These are phyloP conservation scores for Enteromius thamalakanensis DNA, from an alignment of 2,797 vertebrate genomes.

Conservation along the genomic window DNA sequence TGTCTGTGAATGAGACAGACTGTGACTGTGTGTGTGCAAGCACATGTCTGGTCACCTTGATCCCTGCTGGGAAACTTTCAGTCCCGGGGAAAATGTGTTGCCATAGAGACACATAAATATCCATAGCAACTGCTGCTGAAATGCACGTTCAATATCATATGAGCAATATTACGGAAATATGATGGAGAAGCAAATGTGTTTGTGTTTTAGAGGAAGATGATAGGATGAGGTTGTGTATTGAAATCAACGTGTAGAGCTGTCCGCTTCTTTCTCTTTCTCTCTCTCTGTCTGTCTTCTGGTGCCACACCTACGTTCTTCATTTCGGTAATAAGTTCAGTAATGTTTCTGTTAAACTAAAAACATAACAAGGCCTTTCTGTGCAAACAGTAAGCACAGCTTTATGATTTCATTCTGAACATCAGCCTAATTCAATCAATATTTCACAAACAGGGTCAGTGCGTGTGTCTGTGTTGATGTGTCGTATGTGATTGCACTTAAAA, in stretches of 20 bases:
- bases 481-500: neutral
- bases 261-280: neutral
- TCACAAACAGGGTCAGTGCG: neutral
- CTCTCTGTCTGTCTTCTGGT: neutral
- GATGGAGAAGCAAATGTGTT: neutral
- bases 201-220: neutral
- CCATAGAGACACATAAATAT: conserved; percentile 79
- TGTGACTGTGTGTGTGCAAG: neutral
- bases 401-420: neutral
- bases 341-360: neutral
- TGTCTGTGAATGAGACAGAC: neutral
- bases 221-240: neutral
- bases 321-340: too few species aligned
- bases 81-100: conserved; percentile 76
- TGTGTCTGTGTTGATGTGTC: neutral
- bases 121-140: conserved; percentile 81
- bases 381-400: neutral
- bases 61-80: conserved; percentile 69
- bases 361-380: neutral
- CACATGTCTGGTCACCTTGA: conserved; percentile 58
- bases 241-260: neutral
- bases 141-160: conserved; percentile 67
- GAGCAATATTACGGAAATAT: conserved; percentile 54
- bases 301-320: neutral
- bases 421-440: neutral